Conservation (phyloP, 2,113 vertebrate genomes). For the Mastomys natalensis region DNA sequence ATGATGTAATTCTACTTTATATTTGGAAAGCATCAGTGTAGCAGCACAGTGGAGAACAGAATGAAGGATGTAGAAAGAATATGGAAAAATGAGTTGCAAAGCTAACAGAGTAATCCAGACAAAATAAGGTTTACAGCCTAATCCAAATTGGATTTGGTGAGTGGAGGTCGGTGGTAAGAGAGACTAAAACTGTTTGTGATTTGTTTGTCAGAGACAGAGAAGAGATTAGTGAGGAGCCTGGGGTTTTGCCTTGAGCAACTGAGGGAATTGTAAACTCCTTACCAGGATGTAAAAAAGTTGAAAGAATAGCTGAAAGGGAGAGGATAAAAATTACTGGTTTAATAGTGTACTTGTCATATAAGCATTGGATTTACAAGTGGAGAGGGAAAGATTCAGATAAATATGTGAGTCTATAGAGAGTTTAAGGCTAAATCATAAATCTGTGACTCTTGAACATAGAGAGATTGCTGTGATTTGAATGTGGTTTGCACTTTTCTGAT, state of each 20-base stretch:
- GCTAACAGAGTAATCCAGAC: slow-evolving; percentile 2
- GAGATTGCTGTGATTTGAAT: neutral
- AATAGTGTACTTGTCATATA: neutral
- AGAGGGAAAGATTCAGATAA: neutral
- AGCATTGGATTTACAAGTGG: neutral
- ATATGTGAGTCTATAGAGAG: neutral
- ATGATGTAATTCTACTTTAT: neutral
- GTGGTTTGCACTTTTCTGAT: neutral
- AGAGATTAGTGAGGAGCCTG: neutral
- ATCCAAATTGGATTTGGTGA: neutral
- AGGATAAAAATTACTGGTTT: neutral
- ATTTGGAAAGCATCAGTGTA: neutral
- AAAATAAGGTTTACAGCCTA: neutral
- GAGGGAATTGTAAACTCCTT: neutral
- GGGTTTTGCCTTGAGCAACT: neutral
- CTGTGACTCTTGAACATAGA: neutral
- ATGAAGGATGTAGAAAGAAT: neutral
- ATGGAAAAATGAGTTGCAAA: neutral
- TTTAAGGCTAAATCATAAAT: neutral
- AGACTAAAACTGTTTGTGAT: neutral
- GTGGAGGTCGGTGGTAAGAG: neutral
- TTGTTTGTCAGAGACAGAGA: neutral
- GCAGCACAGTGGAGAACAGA: neutral
- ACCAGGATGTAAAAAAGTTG: neutral
- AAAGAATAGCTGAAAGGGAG: neutral